Evolutionary conservation across 2,113 vertebrate genomes (phyloP).

Genomic region (Podiceps cristatus): DNA sequence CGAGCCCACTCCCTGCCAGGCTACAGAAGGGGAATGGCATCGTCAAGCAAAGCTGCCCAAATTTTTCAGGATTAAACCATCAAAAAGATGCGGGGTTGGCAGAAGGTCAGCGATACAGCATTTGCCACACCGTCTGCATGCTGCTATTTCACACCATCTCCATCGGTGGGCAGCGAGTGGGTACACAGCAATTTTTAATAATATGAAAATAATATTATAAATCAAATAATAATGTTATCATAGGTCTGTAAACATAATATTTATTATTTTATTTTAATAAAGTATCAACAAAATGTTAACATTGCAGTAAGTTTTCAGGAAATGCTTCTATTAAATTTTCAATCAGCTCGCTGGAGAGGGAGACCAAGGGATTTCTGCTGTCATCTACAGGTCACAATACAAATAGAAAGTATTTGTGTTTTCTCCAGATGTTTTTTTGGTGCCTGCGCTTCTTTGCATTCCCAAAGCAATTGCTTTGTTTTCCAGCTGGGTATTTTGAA

Average conservation of each 20-base stretch:
- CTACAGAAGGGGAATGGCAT: background rate
- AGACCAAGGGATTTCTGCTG: conserved; percentile 22
- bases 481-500: conserved; percentile 43
- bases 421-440: conserved; percentile 47
- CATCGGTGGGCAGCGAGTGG: fast-evolving
- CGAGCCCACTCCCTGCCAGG: background rate
- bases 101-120: background rate
- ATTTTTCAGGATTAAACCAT: background rate
- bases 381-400: conserved; percentile 18
- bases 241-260: background rate
- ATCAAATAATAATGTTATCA: background rate
- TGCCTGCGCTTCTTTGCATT: background rate
- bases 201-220: background rate
- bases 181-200: background rate
- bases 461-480: conserved; percentile 43
- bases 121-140: fast-evolving
- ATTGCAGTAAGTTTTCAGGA: background rate
- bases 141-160: background rate
- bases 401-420: conserved; percentile 17
- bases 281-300: background rate
- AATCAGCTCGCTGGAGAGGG: background rate
- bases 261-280: background rate
- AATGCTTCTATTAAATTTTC: background rate
- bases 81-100: background rate
- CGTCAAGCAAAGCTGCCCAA: background rate